Conservation (phyloP, 1,140 invertebrate genomes). For the Trypoxylus dichotomus region DNA sequence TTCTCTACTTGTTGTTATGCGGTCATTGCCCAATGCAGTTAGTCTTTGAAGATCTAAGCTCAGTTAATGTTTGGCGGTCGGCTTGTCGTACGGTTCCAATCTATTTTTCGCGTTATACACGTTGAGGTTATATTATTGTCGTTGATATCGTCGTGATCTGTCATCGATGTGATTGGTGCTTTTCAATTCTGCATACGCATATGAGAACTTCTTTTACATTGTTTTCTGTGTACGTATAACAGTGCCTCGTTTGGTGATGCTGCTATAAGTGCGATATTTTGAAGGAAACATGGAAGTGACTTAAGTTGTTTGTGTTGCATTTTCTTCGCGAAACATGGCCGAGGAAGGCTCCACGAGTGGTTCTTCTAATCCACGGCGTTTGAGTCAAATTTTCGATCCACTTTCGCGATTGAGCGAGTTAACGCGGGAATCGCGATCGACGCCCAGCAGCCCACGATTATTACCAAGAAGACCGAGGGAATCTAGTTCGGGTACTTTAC, state of each 20-base stretch:
- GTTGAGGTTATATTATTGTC: not conserved
- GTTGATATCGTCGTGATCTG: not conserved
- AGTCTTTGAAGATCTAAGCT: conserved; percentile 30
- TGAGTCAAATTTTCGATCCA: conserved; percentile 80
- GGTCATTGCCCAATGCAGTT: conserved; percentile 44
- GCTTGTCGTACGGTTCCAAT: not conserved
- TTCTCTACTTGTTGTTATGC: conserved; percentile 37
- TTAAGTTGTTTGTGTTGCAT: conserved; percentile 29
- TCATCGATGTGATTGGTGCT: too few species aligned
- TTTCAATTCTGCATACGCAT: too few species aligned
- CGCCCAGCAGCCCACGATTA: conserved; percentile 69
- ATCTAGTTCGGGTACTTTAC: conserved; percentile 45
- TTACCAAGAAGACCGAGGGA: conserved; percentile 59
- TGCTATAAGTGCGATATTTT: not conserved
- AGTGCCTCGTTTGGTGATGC: not conserved
- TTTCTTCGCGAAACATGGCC: conserved; percentile 29
- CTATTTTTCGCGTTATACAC: not conserved
- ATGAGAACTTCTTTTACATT: not conserved
- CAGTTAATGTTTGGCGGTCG: not conserved
- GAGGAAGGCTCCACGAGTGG: conserved; percentile 27
- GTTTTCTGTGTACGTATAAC: not conserved
- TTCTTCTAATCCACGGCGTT: conserved; percentile 56
- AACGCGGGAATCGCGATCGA: conserved; percentile 58
- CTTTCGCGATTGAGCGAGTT: conserved; percentile 68
- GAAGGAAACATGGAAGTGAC: conserved; percentile 39